phyloP scores from a whole-genome alignment of 2,113 vertebrate genomes.

The Shinisaurus crocodilurus region DNA sequence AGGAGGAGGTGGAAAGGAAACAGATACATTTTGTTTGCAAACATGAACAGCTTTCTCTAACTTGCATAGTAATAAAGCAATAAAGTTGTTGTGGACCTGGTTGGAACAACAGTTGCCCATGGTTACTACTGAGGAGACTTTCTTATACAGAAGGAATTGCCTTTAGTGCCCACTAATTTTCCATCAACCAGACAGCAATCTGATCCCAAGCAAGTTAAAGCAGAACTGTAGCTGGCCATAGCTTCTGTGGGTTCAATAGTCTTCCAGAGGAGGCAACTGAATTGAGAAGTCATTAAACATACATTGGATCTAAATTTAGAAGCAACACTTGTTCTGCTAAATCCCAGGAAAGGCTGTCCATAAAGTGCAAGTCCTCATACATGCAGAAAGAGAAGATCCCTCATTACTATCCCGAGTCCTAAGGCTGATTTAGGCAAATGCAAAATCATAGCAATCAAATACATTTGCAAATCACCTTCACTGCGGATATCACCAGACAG shows the following conservation, averaged over 20 bases:
- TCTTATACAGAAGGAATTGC: not conserved
- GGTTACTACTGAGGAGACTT: not conserved
- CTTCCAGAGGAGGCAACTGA: not conserved
- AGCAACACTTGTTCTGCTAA: not conserved
- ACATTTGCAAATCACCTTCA: not conserved
- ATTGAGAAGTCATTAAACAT: not conserved
- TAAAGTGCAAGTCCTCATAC: not conserved
- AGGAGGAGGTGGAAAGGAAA: not conserved
- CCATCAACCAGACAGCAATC: not conserved
- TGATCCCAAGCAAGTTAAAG: not conserved
- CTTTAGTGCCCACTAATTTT: not conserved
- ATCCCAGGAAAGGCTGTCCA: not conserved
- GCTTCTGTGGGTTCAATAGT: not conserved
- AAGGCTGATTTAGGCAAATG: not conserved
- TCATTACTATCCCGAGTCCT: not conserved
- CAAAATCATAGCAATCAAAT: not conserved
- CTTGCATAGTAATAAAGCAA: rapidly evolving
- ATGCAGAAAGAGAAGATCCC: not conserved
- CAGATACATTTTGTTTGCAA: not conserved
- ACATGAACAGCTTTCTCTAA: not conserved
- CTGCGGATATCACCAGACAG: not conserved
- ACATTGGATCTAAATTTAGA: not conserved
- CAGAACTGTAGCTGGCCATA: not conserved
- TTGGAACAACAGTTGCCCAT: not conserved
- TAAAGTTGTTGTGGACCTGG: not conserved